These are phyloP conservation scores for Arctocebus calabarensis DNA, from an alignment of 2,797 vertebrate genomes.

Conservation along the genomic window DNA sequence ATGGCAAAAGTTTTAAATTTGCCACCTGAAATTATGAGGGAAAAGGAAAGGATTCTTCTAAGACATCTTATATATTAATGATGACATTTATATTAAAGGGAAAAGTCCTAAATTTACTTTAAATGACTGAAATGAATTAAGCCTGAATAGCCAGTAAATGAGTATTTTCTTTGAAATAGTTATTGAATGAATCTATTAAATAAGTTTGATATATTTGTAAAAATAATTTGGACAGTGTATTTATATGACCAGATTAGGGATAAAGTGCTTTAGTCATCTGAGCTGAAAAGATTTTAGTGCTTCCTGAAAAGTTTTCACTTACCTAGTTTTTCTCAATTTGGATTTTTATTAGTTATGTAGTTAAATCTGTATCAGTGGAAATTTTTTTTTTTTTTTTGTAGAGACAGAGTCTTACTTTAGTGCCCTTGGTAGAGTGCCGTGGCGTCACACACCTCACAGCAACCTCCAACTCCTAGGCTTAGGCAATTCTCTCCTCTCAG, in stretches of 20 bases:
- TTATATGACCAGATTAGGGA: neutral
- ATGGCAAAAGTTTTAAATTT: slow-evolving; percentile 31
- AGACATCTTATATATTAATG: neutral
- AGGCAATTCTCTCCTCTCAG: no score
- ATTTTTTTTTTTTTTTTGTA: slow-evolving; percentile 8
- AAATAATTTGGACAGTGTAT: slow-evolving; percentile 31
- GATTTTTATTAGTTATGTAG: neutral
- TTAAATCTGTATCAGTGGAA: neutral
- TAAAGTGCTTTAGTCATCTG: slow-evolving; percentile 22
- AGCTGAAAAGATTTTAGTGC: slow-evolving; percentile 23
- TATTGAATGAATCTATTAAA: slow-evolving; percentile 3
- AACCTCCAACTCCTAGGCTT: no score
- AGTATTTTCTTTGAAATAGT: slow-evolving; percentile 7
- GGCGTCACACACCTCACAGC: no score
- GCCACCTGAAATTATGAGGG: slow-evolving; percentile 53
- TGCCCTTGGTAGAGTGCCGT: no score
- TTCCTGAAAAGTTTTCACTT: neutral
- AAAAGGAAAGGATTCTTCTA: neutral
- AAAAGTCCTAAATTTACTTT: slow-evolving; percentile 27
- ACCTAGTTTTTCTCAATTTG: neutral
- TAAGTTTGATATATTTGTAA: slow-evolving; percentile 15
- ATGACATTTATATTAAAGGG: neutral
- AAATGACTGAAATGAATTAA: slow-evolving; percentile 50
- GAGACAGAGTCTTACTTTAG: no score
- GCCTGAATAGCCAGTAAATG: slow-evolving; percentile 3